These are phyloP conservation scores for Streptopelia turtur DNA, from an alignment of 2,797 vertebrate genomes.

Conservation along the genomic window DNA sequence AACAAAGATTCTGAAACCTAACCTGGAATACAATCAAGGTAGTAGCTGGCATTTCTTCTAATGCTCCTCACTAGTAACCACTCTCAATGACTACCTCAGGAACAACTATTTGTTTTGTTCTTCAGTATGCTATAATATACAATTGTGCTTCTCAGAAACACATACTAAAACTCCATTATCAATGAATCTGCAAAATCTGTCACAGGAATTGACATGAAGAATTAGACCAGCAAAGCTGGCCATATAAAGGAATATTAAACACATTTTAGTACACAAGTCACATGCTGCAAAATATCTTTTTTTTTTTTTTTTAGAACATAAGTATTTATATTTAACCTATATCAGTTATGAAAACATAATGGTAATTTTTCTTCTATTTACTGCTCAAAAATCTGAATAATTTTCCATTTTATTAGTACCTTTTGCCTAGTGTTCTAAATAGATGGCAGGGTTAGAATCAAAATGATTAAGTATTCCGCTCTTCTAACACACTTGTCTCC, in stretches of 20 bases:
- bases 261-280: neutral
- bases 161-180: neutral
- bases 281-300: neutral
- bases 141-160: neutral
- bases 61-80: neutral
- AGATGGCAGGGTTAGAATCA: neutral
- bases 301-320: neutral
- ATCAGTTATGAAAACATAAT: neutral
- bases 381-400: neutral
- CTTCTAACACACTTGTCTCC: neutral
- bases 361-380: neutral
- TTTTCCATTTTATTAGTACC: neutral
- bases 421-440: neutral
- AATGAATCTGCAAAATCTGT: neutral
- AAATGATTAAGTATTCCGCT: neutral
- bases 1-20: neutral
- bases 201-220: neutral
- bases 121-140: neutral
- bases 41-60: neutral
- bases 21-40: neutral
- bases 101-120: neutral
- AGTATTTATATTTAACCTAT: neutral
- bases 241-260: neutral
- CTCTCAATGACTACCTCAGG: neutral
- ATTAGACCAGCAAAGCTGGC: neutral